These are phyloP conservation scores for Lepetodrilus schrolli DNA, from an alignment of 2,888 invertebrate species.

Conservation along the genomic window DNA sequence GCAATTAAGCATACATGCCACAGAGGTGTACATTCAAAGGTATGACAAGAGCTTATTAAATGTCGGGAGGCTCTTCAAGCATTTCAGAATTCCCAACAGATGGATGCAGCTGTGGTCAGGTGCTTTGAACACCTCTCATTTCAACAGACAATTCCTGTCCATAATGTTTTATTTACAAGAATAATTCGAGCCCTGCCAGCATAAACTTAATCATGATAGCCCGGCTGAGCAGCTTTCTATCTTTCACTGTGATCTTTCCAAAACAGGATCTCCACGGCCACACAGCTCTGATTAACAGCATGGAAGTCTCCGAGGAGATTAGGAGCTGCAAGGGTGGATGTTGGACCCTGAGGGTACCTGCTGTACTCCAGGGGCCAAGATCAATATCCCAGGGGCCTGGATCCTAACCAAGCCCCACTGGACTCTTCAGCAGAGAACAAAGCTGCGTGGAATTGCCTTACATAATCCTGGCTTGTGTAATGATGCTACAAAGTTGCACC, in stretches of 20 bases:
- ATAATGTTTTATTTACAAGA: conserved; percentile 22
- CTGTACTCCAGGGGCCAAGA: neutral
- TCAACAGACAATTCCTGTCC: conserved; percentile 12
- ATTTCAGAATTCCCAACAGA: neutral
- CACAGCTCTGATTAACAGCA: conserved; percentile 13
- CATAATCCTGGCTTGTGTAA: conserved; percentile 16
- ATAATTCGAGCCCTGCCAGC: neutral
- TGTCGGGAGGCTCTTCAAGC: neutral
- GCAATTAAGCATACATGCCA: conserved; percentile 10
- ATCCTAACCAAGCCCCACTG: too few relatives aligned
- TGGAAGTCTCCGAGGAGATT: neutral
- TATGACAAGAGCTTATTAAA: neutral
- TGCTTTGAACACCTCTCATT: conserved; percentile 5
- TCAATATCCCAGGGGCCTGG: neutral
- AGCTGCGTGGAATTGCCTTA: conserved; percentile 5
- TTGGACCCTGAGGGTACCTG: neutral
- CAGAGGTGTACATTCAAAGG: neutral
- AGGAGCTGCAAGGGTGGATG: conserved; percentile 2
- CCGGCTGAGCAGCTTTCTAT: conserved; percentile 9
- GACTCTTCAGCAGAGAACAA: conserved; percentile 19
- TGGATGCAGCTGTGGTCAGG: neutral
- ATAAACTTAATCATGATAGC: conserved; percentile 20
- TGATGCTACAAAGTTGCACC: neutral
- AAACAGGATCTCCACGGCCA: neutral
- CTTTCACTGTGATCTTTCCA: conserved; percentile 4